Conservation (phyloP, 2,797 vertebrate species). For the Megaceryle alcyon region DNA sequence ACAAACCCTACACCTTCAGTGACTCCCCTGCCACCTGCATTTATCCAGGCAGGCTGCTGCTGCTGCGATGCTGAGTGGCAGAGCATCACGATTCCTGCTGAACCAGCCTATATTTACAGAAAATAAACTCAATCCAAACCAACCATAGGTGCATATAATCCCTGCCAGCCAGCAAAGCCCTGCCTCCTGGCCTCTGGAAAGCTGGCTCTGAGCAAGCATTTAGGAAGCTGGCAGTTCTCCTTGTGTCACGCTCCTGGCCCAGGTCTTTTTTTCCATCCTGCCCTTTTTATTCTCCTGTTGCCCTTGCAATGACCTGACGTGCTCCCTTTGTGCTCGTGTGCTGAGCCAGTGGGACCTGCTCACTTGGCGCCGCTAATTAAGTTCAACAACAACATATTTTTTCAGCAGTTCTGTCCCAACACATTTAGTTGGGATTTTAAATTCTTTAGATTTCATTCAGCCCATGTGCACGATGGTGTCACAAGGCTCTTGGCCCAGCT, state of each 20-base stretch:
- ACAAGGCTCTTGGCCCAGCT: not conserved
- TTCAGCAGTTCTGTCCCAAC: slow-evolving; percentile 4
- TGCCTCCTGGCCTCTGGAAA: not conserved
- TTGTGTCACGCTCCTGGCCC: slow-evolving; percentile 55
- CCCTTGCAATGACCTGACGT: slow-evolving; percentile 35
- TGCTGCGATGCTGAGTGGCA: not conserved
- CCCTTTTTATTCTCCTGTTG: slow-evolving; percentile 36
- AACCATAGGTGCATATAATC: not conserved
- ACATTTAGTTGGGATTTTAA: slow-evolving; percentile 56
- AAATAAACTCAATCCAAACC: not conserved
- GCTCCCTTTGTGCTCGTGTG: slow-evolving; percentile 34
- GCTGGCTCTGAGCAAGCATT: slow-evolving; percentile 19
- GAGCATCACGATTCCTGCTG: not conserved
- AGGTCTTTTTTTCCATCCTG: slow-evolving; percentile 55
- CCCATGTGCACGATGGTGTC: slow-evolving; percentile 12
- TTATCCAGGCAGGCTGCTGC: not conserved
- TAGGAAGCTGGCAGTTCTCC: slow-evolving; percentile 58
- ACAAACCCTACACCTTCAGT: not conserved
- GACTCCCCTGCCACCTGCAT: not conserved
- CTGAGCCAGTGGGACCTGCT: slow-evolving; percentile 52
- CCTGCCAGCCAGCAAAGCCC: not conserved
- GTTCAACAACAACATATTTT: slow-evolving; percentile 21
- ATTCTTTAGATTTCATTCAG: slow-evolving; percentile 63
- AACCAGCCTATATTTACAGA: not conserved
- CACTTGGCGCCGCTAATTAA: not conserved